These are phyloP conservation scores for Pilophorus perplexus DNA, from an alignment of 2,888 invertebrate genomes.

Conservation along the genomic window DNA sequence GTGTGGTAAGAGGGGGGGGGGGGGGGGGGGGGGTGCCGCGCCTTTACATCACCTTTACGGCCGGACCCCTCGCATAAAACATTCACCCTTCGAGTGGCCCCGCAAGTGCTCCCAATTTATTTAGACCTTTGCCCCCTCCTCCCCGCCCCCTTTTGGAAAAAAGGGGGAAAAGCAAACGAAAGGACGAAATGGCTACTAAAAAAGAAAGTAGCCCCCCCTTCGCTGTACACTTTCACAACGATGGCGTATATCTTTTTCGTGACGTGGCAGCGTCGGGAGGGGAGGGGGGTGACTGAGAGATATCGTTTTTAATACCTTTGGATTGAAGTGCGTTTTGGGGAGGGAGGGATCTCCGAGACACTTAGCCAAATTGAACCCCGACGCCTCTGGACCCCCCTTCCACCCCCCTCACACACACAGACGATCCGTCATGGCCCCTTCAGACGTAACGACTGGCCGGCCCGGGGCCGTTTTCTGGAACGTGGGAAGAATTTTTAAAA, in stretches of 20 bases:
- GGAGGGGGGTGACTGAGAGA: slow-evolving; percentile 28
- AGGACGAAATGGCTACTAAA: slow-evolving; percentile 24
- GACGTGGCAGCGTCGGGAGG: neutral
- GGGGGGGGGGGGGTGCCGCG: too few species aligned
- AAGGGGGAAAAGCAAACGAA: too few species aligned
- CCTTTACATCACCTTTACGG: slow-evolving; percentile 37
- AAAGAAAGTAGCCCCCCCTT: slow-evolving; percentile 14
- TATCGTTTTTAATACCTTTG: slow-evolving; percentile 38
- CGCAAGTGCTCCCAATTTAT: slow-evolving; percentile 31
- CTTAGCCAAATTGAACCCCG: slow-evolving; percentile 31
- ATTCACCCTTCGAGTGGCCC: slow-evolving; percentile 27
- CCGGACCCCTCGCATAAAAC: slow-evolving; percentile 31
- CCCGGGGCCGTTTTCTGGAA: too few species aligned
- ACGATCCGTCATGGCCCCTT: too few species aligned
- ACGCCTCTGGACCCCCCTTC: slow-evolving; percentile 12
- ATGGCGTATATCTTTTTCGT: too few species aligned
- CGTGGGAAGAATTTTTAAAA: too few species aligned
- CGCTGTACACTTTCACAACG: slow-evolving; percentile 18
- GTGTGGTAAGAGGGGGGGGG: too few species aligned
- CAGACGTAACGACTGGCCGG: too few species aligned
- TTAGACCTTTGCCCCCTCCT: slow-evolving; percentile 4
- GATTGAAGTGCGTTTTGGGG: slow-evolving; percentile 33
- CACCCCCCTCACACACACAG: too few species aligned
- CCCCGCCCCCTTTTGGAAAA: neutral
- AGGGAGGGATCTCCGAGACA: slow-evolving; percentile 20